Base-by-base conservation (phyloP, 2,113 vertebrate genomes). In the Misgurnus anguillicaudatus region DNA sequence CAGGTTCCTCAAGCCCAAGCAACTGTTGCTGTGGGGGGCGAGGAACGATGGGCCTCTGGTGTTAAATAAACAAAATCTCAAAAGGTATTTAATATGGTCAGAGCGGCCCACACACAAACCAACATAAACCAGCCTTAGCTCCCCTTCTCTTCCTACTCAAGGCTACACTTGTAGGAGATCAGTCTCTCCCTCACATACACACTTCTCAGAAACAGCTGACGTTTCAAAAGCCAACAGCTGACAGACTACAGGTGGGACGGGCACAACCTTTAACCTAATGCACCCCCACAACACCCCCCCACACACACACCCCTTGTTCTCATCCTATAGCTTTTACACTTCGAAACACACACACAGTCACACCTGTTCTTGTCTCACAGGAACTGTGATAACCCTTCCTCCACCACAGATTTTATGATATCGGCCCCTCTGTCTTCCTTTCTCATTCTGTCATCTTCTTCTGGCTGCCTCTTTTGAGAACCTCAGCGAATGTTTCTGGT, bases 151-250 rank as follows among this genome's bases (percentile, higher is more conserved):
- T 66, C 75, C 51, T 45, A 66, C 45, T 24, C 42, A 61, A 24
- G 38, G 11, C 31, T 42, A 53, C 41, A 66, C 9, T 79, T 65
- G 75, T 65, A 65, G 24, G 19, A 60, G 47, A 47, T n/a, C 51
- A n/a, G 45, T 72, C 68, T 74, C 80, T 72, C 76, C 77, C 80
- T 79, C 67, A 74, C 71, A 86, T 76, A 77, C 70, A 47, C 76
- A 81, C 87, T 89, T 86, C 89, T 92, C 90, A 91, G 88, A 91
- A 92, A 92, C 92, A 94, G 92, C 92, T 94, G 92, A 92, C 89
- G 86, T 89, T 92, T 92, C 89, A 92, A 91, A 89, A 90, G 90
- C 84, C 90, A 91, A 90, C 92, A 94, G 91, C 91, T 94, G 92
- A 92, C 89, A 90, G 86, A 84, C 89, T 91, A 91, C 90, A 94